These are phyloP conservation scores for Varanus komodoensis DNA, from an alignment of 2,113 vertebrate species.

Conservation along the genomic window DNA sequence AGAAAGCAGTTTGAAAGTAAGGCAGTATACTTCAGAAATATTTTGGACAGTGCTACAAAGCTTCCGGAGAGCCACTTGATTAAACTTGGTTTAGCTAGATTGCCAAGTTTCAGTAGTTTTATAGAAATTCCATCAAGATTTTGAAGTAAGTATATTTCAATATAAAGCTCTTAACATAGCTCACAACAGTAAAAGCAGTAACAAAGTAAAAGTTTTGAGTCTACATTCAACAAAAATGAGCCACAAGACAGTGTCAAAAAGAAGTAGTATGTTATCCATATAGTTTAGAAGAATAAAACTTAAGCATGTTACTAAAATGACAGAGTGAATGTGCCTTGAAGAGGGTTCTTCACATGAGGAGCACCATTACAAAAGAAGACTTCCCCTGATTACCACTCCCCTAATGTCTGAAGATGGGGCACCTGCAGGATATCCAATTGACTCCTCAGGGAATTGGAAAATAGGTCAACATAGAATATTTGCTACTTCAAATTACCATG, in stretches of 20 bases:
- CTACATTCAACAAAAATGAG: not conserved
- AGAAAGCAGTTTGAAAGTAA: not conserved
- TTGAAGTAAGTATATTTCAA: not conserved
- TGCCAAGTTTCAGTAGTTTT: not conserved
- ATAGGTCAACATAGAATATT: too few relatives aligned
- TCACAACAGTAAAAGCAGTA: not conserved
- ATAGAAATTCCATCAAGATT: not conserved
- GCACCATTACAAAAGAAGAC: not conserved
- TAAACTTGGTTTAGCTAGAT: not conserved
- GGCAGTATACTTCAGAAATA: too few relatives aligned
- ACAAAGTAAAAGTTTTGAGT: not conserved
- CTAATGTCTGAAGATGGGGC: not conserved
- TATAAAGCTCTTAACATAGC: not conserved
- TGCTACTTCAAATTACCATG: not conserved
- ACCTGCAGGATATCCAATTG: not conserved
- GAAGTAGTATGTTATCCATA: not conserved
- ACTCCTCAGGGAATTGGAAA: too few relatives aligned
- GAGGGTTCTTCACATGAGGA: not conserved
- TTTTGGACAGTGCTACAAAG: not conserved
- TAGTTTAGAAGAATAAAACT: not conserved
- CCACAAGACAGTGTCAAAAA: not conserved
- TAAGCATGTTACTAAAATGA: not conserved
- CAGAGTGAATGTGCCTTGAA: not conserved
- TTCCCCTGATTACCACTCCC: not conserved
- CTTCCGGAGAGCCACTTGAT: not conserved